Percentiles rank a stretch among this genome's conserved stretches.
Conservation (phyloP, 2,888 invertebrate species). For the Sarcophaga carnaria region DNA sequence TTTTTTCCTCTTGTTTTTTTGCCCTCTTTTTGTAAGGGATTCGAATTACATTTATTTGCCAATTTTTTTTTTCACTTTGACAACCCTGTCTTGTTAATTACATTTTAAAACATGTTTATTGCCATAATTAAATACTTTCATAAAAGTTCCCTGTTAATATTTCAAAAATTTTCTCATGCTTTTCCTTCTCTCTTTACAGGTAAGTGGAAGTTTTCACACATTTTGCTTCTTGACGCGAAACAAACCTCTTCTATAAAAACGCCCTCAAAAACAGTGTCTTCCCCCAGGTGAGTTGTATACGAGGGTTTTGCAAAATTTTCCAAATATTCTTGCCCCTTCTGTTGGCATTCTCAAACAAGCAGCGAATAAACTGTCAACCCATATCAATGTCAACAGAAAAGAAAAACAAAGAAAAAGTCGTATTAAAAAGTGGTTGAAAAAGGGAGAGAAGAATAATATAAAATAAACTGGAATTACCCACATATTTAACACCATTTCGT, state of each 20-base stretch:
- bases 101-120: neutral
- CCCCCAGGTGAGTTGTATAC: no score
- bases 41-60: no score
- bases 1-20: no score
- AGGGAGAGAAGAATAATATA: neutral
- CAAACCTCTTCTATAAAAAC: neutral
- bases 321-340: neutral
- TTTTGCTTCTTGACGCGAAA: neutral
- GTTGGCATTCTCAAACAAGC: neutral
- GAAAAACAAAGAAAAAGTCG: neutral
- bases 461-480: slow-evolving; percentile 13
- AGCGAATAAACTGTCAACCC: slow-evolving; percentile 41
- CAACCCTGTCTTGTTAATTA: neutral
- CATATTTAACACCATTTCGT: slow-evolving; percentile 35
- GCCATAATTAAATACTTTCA: neutral
- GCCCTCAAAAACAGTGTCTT: no score
- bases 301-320: neutral
- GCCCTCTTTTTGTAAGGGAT: no score
- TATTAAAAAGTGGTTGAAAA: slow-evolving; percentile 3
- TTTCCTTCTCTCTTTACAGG: slow-evolving; percentile 29
- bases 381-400: slow-evolving; percentile 47
- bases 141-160: neutral
- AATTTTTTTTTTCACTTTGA: neutral
- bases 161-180: neutral
- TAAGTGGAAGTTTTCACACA: neutral